Evolutionary conservation across 2,888 invertebrate genomes (phyloP).

Genomic region (Ornithoptera alexandrae): DNA sequence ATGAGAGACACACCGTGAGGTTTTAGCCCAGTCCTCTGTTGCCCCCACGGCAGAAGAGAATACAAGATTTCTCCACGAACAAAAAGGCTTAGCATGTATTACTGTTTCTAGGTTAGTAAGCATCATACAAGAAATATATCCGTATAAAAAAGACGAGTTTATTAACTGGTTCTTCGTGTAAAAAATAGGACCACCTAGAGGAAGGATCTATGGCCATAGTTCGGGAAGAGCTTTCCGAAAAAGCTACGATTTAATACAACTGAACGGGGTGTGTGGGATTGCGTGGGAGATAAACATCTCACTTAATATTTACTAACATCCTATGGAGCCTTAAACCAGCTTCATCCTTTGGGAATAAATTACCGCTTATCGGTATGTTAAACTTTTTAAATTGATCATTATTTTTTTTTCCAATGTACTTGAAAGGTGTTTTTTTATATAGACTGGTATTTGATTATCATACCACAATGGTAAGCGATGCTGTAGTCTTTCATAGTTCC

Average conservation of each 20-base stretch:
- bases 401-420: not conserved
- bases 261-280: constrained; percentile 41
- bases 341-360: constrained; percentile 4
- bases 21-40: too few relatives aligned
- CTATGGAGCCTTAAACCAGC: not conserved
- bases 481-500: too few relatives aligned
- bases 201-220: not conserved
- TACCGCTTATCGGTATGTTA: constrained; percentile 7
- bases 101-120: too few relatives aligned
- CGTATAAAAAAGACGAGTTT: not conserved
- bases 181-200: not conserved
- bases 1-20: too few relatives aligned
- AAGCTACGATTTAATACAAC: constrained; percentile 32
- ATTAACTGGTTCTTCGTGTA: not conserved
- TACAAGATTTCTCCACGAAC: too few relatives aligned
- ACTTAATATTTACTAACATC: constrained; percentile 7
- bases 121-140: too few relatives aligned
- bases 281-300: constrained; percentile 40
- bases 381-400: not conserved
- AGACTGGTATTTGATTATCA: too few relatives aligned
- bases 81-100: too few relatives aligned
- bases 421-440: too few relatives aligned
- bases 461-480: too few relatives aligned
- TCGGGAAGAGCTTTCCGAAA: not conserved
- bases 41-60: too few relatives aligned